Conservation (phyloP, 2,113 vertebrate species). For the Leptodactylus fuscus region DNA sequence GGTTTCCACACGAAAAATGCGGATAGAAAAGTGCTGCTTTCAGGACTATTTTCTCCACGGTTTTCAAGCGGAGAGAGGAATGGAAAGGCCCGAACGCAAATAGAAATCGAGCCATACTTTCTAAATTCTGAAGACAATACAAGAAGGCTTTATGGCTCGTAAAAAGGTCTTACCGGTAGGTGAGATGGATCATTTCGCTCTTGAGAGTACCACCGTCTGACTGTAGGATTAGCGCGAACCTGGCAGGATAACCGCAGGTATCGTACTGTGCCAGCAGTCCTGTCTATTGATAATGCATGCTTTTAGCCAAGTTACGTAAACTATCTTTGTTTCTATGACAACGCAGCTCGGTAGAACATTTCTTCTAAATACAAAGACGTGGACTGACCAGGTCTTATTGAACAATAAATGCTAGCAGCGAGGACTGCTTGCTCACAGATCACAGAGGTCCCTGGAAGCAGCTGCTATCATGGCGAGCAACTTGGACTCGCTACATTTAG, state of each 20-base stretch:
- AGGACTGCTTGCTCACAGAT: not conserved
- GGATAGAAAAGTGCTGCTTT: too few species aligned
- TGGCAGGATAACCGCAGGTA: not conserved
- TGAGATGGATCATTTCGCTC: not conserved
- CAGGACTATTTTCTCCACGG: too few species aligned
- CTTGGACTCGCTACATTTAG: not conserved
- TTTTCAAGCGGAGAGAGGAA: too few species aligned
- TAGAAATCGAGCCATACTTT: too few species aligned
- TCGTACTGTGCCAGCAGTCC: conserved; percentile 1
- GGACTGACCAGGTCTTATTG: not conserved
- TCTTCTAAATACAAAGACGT: not conserved
- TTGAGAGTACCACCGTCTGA: not conserved
- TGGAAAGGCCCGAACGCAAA: too few species aligned
- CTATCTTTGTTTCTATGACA: conserved; percentile 19
- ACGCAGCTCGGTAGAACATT: not conserved
- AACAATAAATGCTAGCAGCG: not conserved
- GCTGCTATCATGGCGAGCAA: not conserved
- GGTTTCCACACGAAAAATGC: too few species aligned
- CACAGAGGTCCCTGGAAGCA: not conserved
- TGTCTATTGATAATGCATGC: not conserved
- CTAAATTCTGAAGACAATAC: too few species aligned
- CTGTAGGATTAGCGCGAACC: not conserved
- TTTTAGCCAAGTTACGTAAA: conserved; percentile 13
- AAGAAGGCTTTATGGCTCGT: not conserved
- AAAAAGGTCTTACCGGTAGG: not conserved